phyloP scores from a whole-genome alignment of 2,113 vertebrate genomes.

The Tylochromis polylepis region DNA sequence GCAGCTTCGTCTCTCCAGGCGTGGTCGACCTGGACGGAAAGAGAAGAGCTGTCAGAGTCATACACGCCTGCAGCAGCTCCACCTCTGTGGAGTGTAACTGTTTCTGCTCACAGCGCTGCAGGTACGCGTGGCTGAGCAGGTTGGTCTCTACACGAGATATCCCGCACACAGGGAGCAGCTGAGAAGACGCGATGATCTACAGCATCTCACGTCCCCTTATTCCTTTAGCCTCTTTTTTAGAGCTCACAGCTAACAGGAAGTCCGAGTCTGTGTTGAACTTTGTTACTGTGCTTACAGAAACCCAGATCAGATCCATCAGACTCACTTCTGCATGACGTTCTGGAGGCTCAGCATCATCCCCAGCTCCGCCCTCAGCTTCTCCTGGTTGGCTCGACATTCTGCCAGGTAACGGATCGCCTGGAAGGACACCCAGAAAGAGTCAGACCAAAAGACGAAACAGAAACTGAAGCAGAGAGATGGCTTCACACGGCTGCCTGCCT shows the following conservation, averaged over 20 bases:
- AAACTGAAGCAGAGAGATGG: background rate
- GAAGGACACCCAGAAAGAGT: background rate
- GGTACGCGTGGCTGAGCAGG: background rate
- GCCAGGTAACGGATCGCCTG: constrained; percentile 89
- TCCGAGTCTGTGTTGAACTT: background rate
- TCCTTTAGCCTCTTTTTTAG: background rate
- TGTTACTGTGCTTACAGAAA: background rate
- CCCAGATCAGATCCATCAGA: background rate
- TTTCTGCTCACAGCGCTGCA: background rate
- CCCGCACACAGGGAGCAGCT: too few relatives aligned
- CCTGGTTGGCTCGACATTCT: constrained; percentile 86
- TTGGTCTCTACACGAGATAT: background rate
- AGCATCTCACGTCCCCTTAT: background rate
- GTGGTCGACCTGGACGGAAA: constrained; percentile 65
- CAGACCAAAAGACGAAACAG: background rate
- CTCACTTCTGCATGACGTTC: constrained; percentile 90
- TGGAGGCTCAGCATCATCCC: constrained; percentile 95
- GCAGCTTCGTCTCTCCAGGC: constrained; percentile 87
- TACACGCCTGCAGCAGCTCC: background rate
- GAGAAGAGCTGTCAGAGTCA: background rate
- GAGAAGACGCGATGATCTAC: background rate
- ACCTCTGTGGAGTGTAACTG: background rate
- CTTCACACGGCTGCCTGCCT: background rate
- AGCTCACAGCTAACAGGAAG: background rate
- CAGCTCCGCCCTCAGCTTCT: constrained; percentile 88